Evolutionary conservation across 2,113 vertebrate genomes (phyloP).

Genomic region (Pachyramphus minor): DNA sequence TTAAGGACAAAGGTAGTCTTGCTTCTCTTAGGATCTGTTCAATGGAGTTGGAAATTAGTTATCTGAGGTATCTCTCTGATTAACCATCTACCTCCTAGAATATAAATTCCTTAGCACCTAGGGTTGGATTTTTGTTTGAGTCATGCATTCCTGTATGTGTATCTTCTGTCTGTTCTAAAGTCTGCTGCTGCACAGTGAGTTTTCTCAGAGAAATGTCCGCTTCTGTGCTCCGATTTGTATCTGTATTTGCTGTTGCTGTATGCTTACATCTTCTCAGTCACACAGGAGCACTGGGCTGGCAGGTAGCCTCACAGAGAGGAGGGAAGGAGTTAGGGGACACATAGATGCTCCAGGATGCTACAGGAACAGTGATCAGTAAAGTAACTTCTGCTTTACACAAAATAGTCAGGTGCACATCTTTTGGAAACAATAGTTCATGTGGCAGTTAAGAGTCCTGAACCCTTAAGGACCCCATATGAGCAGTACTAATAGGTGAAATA

Average conservation of each 20-base stretch:
- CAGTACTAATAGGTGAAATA: neutral
- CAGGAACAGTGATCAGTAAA: neutral
- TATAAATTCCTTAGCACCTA: neutral
- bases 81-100: neutral
- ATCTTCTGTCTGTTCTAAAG: conserved; percentile 29
- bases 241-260: neutral
- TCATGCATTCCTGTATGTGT: neutral
- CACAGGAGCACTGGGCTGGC: neutral
- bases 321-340: neutral
- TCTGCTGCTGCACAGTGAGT: conserved; percentile 5
- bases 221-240: conserved; percentile 3
- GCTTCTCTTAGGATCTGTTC: neutral
- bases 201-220: neutral
- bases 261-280: neutral
- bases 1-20: neutral
- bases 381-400: neutral
- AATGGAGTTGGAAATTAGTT: neutral
- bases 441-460: neutral
- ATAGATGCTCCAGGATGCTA: neutral
- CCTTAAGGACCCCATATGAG: neutral
- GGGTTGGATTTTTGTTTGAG: conserved; percentile 1
- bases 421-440: neutral
- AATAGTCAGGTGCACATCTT: rapidly evolving
- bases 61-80: neutral
- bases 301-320: neutral